These are phyloP conservation scores for Aplidium turbinatum DNA, from an alignment of 23 tunicate species.

Conservation along the genomic window DNA sequence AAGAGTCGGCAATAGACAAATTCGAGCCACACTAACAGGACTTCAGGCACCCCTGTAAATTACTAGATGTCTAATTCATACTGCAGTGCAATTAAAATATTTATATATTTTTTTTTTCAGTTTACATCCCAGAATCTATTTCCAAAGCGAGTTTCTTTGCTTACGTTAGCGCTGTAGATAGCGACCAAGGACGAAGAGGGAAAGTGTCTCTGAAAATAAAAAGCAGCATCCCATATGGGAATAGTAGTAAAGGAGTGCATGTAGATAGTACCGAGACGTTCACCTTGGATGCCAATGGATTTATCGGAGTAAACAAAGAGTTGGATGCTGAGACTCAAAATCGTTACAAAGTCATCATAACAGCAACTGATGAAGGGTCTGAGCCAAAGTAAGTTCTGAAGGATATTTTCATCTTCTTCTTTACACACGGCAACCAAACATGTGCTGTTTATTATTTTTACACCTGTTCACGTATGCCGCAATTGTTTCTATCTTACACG, in stretches of 20 bases:
- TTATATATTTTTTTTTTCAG: slow-evolving; percentile 7
- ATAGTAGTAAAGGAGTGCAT: too few relatives aligned
- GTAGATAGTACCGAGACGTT: not conserved
- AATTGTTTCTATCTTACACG: too few relatives aligned
- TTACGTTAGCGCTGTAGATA: slow-evolving; percentile 7
- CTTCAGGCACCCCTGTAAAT: not conserved
- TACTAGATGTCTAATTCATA: not conserved
- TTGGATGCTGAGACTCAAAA: slow-evolving; percentile 41
- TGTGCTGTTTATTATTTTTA: too few relatives aligned
- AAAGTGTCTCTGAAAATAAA: not conserved
- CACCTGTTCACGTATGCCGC: too few relatives aligned
- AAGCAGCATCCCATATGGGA: not conserved
- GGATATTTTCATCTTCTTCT: too few relatives aligned
- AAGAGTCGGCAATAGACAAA: too few relatives aligned
- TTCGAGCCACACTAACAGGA: too few relatives aligned
- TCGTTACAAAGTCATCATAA: slow-evolving; percentile 29
- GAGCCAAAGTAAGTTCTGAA: slow-evolving; percentile 31
- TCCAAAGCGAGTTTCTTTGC: not conserved
- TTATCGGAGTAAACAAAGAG: slow-evolving; percentile 21
- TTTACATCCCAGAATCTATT: slow-evolving; percentile 10
- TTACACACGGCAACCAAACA: too few relatives aligned
- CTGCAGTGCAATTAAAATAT: not conserved
- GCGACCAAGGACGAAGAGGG: slow-evolving; percentile 1
- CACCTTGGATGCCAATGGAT: slow-evolving; percentile 31
- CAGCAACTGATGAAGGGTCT: slow-evolving; percentile 59